Evolutionary conservation across 30 jellyfish, hydroid and myxozoan species (phyloP).

Genomic region (Turritopsis dohrnii): DNA sequence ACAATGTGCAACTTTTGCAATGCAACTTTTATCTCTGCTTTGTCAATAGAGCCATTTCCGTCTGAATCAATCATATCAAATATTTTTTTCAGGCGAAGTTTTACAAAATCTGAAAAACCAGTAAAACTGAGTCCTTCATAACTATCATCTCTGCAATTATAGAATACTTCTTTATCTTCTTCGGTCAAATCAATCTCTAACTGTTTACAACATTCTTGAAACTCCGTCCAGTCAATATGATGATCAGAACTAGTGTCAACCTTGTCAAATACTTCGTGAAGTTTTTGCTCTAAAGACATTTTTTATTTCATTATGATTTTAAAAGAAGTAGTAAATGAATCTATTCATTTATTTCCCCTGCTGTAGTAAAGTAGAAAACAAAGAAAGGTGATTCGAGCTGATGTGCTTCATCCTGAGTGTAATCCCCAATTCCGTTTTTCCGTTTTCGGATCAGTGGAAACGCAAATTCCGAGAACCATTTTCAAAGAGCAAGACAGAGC

Average conservation of each 20-base stretch:
- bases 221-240: slow-evolving; percentile 55
- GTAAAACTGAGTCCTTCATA: slow-evolving; percentile 35
- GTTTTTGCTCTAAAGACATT: slow-evolving; percentile 16
- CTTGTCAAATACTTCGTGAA: slow-evolving; percentile 34
- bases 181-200: slow-evolving; percentile 41
- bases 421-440: too few species aligned
- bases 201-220: slow-evolving; percentile 46
- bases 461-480: too few species aligned
- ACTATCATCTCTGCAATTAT: slow-evolving; percentile 27
- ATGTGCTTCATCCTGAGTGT: too few species aligned
- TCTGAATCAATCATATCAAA: slow-evolving; percentile 59
- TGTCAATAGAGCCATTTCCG: slow-evolving; percentile 39
- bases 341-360: too few species aligned
- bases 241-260: slow-evolving; percentile 52
- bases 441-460: too few species aligned
- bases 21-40: slow-evolving; percentile 44
- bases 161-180: slow-evolving; percentile 22
- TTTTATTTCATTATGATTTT: too few species aligned
- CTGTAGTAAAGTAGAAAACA: too few species aligned
- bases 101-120: slow-evolving; percentile 54
- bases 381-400: too few species aligned
- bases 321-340: too few species aligned
- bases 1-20: slow-evolving; percentile 39
- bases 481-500: too few species aligned
- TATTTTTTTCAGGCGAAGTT: slow-evolving; percentile 31